phyloP scores from a whole-genome alignment of 2,113 vertebrate species.

The Triplophysa rosa region DNA sequence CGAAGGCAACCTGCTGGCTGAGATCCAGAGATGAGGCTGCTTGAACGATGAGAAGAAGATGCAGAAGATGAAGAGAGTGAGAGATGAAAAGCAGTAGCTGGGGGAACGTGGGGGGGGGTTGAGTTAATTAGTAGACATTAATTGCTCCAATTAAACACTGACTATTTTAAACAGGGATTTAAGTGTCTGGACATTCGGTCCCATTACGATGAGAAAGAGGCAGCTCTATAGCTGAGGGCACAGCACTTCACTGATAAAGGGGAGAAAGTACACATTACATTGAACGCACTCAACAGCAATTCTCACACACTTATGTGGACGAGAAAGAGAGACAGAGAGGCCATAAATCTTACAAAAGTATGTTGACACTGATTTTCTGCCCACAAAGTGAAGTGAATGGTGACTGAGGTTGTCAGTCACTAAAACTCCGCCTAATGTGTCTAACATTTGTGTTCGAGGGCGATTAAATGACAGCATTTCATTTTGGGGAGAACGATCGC shows the following conservation, averaged over 20 bases:
- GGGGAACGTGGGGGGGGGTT: constrained; percentile 28
- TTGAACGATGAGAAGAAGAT: neutral
- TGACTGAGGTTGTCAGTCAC: too few species aligned
- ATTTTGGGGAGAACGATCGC: too few species aligned
- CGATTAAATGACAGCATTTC: too few species aligned
- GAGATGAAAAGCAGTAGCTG: constrained; percentile 27
- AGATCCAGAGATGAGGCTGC: neutral
- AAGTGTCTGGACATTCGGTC: constrained; percentile 23
- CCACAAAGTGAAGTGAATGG: too few species aligned
- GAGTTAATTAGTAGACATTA: constrained; percentile 66
- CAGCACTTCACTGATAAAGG: constrained; percentile 54
- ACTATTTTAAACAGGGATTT: constrained; percentile 42
- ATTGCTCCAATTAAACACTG: constrained; percentile 66
- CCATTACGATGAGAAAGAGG: constrained; percentile 30
- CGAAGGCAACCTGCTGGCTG: constrained; percentile 33
- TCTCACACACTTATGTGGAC: neutral
- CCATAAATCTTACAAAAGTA: neutral
- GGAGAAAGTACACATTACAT: constrained; percentile 9
- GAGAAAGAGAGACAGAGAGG: neutral
- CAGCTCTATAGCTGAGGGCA: constrained; percentile 56
- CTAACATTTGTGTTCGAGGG: too few species aligned
- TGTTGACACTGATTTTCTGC: too few species aligned
- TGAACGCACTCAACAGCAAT: neutral
- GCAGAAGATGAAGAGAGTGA: neutral
- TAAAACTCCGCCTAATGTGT: too few species aligned